A percentile compares a stretch with the other conserved stretches of the same genome.
Conservation (phyloP, 2,797 vertebrate species). For the Lates japonicus region DNA sequence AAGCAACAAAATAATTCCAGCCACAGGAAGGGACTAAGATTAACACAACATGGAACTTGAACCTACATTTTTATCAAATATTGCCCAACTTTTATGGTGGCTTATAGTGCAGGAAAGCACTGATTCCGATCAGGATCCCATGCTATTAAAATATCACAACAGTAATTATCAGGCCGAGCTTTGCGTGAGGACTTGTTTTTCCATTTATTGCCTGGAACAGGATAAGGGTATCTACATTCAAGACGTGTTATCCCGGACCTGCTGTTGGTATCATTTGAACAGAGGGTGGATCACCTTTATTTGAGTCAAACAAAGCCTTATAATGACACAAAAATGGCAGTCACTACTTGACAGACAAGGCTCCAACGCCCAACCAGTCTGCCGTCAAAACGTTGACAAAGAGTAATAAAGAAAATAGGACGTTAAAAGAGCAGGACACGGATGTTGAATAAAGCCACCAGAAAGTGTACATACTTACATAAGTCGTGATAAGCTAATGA, state of each 20-base stretch:
- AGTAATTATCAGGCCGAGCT: slow-evolving; percentile 69
- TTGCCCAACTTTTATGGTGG: slow-evolving; percentile 69
- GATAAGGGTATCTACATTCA: slow-evolving; percentile 79
- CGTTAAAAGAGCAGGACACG: slow-evolving; percentile 80
- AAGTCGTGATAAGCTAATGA: slow-evolving; percentile 75
- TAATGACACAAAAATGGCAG: slow-evolving; percentile 80
- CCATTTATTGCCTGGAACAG: slow-evolving; percentile 81
- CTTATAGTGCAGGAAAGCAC: slow-evolving; percentile 61
- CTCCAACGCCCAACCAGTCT: slow-evolving; percentile 76
- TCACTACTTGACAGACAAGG: slow-evolving; percentile 69
- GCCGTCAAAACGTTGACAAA: slow-evolving; percentile 77
- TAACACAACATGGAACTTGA: slow-evolving; percentile 55
- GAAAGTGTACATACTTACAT: slow-evolving; percentile 71
- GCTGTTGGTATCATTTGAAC: slow-evolving; percentile 77
- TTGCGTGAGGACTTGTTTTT: slow-evolving; percentile 73
- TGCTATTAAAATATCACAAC: slow-evolving; percentile 68
- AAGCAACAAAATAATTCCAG: slow-evolving; percentile 33
- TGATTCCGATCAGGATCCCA: slow-evolving; percentile 53
- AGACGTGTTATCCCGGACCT: slow-evolving; percentile 80
- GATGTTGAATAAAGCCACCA: slow-evolving; percentile 80
- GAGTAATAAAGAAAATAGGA: slow-evolving; percentile 83
- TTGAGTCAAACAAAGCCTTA: slow-evolving; percentile 81
- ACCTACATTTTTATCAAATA: slow-evolving; percentile 68
- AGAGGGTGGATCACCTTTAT: slow-evolving; percentile 82
- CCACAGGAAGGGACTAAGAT: slow-evolving; percentile 30